Percentiles rank a stretch among this genome's conserved stretches.
phyloP scores from a whole-genome alignment of 2,888 invertebrate species.

The Meandrusa payeni region DNA sequence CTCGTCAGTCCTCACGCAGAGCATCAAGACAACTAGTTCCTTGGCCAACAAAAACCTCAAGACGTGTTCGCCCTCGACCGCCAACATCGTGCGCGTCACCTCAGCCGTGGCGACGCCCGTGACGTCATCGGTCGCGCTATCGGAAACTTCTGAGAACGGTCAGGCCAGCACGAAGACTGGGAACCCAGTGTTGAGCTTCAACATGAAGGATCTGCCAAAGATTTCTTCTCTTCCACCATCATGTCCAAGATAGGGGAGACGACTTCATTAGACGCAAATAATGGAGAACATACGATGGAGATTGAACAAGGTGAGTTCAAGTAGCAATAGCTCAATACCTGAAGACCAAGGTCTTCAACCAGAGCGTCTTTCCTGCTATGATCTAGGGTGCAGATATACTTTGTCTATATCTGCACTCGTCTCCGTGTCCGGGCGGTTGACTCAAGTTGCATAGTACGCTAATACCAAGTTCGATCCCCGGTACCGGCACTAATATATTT shows the following conservation, averaged over 20 bases:
- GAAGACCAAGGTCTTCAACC: too few relatives aligned
- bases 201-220: slow-evolving; percentile 41
- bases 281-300: slow-evolving; percentile 46
- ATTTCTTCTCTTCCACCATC: slow-evolving; percentile 39
- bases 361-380: too few relatives aligned
- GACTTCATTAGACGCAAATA: too few relatives aligned
- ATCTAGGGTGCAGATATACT: too few relatives aligned
- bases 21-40: slow-evolving; percentile 40
- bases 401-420: too few relatives aligned
- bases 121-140: slow-evolving; percentile 16
- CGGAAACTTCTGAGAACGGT: too few relatives aligned
- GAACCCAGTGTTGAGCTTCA: slow-evolving; percentile 35
- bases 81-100: not conserved
- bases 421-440: too few relatives aligned
- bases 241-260: slow-evolving; percentile 28
- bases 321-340: too few relatives aligned
- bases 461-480: too few relatives aligned
- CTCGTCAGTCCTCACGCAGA: slow-evolving; percentile 51
- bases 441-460: too few relatives aligned
- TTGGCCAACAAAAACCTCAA: slow-evolving; percentile 22
- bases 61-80: slow-evolving; percentile 8
- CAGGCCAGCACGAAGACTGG: slow-evolving; percentile 24
- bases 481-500: too few relatives aligned
- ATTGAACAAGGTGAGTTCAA: slow-evolving; percentile 53
- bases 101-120: slow-evolving; percentile 5